Evolutionary conservation across 1,140 invertebrate species (phyloP).

Genomic region (Heliconius himera): DNA sequence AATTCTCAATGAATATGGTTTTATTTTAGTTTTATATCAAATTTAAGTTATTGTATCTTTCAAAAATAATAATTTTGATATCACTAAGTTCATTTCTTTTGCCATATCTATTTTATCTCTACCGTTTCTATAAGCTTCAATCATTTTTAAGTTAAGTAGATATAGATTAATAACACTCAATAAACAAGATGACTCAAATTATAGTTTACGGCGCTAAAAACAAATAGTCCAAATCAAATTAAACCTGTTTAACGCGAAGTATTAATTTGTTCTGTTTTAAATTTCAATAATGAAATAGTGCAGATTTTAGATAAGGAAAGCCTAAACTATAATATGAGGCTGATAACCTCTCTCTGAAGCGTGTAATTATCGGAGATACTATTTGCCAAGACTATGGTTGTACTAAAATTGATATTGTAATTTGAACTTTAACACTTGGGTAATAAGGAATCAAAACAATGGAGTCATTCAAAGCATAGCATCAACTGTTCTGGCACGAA

Average conservation of each 20-base stretch:
- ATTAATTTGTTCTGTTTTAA: constrained; percentile 36
- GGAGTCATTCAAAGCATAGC: constrained; percentile 34
- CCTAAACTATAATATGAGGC: constrained; percentile 69
- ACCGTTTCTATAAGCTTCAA: neutral
- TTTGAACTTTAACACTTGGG: constrained; percentile 40
- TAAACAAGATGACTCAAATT: neutral
- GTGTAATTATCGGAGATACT: constrained; percentile 77
- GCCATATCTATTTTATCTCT: no score
- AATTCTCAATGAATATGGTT: neutral
- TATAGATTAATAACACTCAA: neutral
- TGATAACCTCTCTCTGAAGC: constrained; percentile 76
- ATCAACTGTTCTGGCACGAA: constrained; percentile 63
- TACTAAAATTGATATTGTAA: constrained; percentile 38
- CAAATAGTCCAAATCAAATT: constrained; percentile 36
- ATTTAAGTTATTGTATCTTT: no score
- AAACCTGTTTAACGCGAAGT: constrained; percentile 36
- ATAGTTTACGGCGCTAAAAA: neutral
- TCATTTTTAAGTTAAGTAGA: neutral
- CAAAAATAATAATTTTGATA: no score
- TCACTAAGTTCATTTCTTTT: no score
- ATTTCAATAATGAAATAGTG: constrained; percentile 55
- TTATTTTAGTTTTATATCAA: neutral
- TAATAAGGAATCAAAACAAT: constrained; percentile 42
- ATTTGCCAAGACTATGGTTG: constrained; percentile 61
- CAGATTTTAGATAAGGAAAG: constrained; percentile 67